phyloP scores from a whole-genome alignment of 53 echinoderm and acorn worm species.

The Paracentrotus lividus region DNA sequence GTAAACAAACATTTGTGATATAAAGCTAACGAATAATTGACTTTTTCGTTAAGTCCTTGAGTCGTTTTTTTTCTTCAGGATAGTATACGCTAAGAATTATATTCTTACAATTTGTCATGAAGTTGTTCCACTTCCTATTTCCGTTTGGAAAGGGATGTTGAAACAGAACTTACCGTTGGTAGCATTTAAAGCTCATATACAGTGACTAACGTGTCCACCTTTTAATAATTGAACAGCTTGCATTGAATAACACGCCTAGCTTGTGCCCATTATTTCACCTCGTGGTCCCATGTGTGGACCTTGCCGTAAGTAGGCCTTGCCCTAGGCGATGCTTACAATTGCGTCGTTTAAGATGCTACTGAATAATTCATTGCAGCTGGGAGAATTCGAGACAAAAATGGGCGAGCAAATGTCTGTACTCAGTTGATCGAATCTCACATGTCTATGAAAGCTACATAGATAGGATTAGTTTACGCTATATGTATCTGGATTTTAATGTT shows the following conservation, averaged over 20 bases:
- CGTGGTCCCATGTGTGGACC: constrained; percentile 51
- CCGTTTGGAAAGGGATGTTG: neutral
- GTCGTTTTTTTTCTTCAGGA: no score
- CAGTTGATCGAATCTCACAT: neutral
- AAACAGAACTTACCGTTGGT: neutral
- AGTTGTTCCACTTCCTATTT: no score
- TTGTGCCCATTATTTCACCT: constrained; percentile 31
- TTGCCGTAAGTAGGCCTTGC: constrained; percentile 38
- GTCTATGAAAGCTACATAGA: neutral
- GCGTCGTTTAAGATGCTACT: constrained; percentile 60
- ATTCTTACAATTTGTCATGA: neutral
- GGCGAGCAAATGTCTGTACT: neutral
- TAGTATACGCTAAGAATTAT: neutral
- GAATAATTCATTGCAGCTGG: constrained; percentile 57
- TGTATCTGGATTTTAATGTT: no score
- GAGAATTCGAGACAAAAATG: constrained; percentile 32
- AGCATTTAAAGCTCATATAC: neutral
- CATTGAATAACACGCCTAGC: constrained; percentile 56
- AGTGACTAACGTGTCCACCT: neutral
- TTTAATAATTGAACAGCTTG: constrained; percentile 54
- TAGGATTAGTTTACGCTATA: no score
- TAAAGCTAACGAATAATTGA: no score
- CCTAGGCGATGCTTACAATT: constrained; percentile 24
- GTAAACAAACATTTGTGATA: no score
- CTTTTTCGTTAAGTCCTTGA: no score